Evolutionary conservation across 2,113 vertebrate genomes (phyloP).

Genomic region (Hemichromis elongatus): DNA sequence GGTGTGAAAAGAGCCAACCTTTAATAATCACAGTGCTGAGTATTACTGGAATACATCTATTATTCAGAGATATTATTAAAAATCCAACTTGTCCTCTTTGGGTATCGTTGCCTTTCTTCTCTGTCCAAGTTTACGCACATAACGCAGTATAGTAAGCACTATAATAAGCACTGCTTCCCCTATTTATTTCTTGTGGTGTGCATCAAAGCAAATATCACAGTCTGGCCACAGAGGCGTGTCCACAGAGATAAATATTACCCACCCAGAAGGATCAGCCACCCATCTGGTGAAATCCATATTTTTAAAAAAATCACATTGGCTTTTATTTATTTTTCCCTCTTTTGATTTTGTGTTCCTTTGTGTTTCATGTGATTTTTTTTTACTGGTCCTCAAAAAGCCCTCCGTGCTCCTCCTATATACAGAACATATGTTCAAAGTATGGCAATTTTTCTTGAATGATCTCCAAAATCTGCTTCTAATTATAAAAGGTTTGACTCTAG

Average conservation of each 20-base stretch:
- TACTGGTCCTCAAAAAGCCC: not conserved
- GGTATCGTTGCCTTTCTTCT: not conserved
- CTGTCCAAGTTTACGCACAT: not conserved
- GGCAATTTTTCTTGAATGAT: not conserved
- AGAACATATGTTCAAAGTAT: not conserved
- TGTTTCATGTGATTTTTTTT: not conserved
- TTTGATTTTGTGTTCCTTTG: not conserved
- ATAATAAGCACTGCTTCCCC: not conserved
- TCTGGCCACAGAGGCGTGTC: not conserved
- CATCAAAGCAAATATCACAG: not conserved
- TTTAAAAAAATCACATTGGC: not conserved
- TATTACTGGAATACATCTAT: conserved; percentile 11
- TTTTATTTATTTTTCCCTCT: not conserved
- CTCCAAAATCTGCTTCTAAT: not conserved
- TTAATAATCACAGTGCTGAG: not conserved
- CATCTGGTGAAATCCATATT: not conserved
- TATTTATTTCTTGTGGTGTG: not conserved
- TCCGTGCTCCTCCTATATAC: not conserved
- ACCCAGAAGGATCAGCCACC: not conserved
- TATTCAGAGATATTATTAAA: conserved; percentile 50
- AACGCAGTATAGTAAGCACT: not conserved
- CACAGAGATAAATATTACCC: not conserved
- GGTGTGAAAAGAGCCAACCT: not conserved
- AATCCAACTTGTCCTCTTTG: conserved; percentile 22
- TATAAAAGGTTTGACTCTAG: not conserved